Percentiles rank a stretch among this genome's conserved stretches.
Evolutionary conservation across 92 coral and sea anemone genomes (phyloP).

Genomic region (Epizoanthus stellaris): DNA sequence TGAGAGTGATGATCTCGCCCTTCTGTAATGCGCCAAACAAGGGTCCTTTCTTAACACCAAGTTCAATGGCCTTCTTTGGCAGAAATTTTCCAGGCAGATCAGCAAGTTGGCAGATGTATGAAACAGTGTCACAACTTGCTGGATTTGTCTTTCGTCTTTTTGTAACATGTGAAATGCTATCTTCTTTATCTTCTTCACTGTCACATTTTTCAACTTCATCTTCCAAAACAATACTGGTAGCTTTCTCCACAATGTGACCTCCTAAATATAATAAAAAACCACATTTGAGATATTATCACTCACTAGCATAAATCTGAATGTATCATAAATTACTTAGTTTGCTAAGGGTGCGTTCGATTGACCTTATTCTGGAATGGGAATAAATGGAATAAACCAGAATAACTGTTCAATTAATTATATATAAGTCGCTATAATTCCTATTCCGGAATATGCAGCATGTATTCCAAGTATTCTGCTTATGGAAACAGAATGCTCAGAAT

Average conservation of each 20-base stretch:
- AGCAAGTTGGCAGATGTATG: conserved; percentile 81
- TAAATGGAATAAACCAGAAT: not conserved
- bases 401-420: not conserved
- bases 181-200: not conserved
- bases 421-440: not conserved
- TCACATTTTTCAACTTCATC: conserved; percentile 1
- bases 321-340: too few species aligned
- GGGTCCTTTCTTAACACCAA: conserved; percentile 94
- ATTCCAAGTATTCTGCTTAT: too few species aligned
- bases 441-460: too few species aligned
- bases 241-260: not conserved
- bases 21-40: conserved; percentile 76
- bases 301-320: too few species aligned
- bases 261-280: not conserved
- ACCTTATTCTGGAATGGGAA: not conserved
- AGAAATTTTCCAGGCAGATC: conserved; percentile 89
- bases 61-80: conserved; percentile 78
- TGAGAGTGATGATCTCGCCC: conserved; percentile 72
- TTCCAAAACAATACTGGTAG: not conserved
- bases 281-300: not conserved
- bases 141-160: conserved; percentile 60
- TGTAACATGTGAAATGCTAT: conserved; percentile 28
- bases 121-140: conserved; percentile 42
- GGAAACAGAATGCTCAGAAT: too few species aligned
- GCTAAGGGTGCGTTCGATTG: too few species aligned